phyloP scores from a whole-genome alignment of 2,113 vertebrate species.

The Poeciliopsis occidentalis region DNA sequence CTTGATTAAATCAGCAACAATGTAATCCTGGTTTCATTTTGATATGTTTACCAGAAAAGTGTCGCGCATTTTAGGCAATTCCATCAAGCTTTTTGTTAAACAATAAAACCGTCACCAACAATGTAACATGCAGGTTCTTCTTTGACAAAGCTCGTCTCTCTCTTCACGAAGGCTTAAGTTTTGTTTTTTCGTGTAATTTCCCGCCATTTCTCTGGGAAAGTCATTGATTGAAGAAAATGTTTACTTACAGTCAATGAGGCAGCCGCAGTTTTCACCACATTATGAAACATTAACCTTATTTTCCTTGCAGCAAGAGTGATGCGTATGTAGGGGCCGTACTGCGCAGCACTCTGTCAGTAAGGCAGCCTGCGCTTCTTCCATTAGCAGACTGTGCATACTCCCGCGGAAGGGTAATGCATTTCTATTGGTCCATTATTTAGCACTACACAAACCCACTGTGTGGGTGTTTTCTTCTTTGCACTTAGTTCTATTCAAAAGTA shows the following conservation, averaged over 20 bases:
- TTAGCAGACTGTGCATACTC: background rate
- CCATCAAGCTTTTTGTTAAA: too few relatives aligned
- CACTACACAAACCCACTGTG: background rate
- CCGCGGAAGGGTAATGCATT: background rate
- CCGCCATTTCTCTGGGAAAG: too few relatives aligned
- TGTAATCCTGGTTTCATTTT: too few relatives aligned
- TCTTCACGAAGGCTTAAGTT: background rate
- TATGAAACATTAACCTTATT: background rate
- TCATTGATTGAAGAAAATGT: too few relatives aligned
- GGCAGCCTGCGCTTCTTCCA: background rate
- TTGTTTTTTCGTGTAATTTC: background rate
- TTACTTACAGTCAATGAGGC: too few relatives aligned
- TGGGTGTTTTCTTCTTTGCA: background rate
- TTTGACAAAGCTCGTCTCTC: background rate
- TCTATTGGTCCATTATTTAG: background rate
- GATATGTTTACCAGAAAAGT: too few relatives aligned
- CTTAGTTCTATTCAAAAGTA: background rate
- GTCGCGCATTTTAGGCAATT: too few relatives aligned
- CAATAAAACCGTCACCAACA: too few relatives aligned
- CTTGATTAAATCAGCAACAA: too few relatives aligned
- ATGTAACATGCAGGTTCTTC: background rate
- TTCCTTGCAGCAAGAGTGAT: background rate
- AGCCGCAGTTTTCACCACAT: background rate
- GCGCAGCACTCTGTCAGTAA: background rate
- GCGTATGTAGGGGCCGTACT: background rate